Percentiles rank a stretch among this genome's conserved stretches.
Conservation (phyloP, 2,113 vertebrate genomes). For the Rattus norvegicus region GRCr8 NC_086022.1:80566501-80567000, state of each 20-base stretch:
- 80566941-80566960: slow-evolving; percentile 33
- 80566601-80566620: neutral
- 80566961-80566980: neutral
- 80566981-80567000: slow-evolving; percentile 19
- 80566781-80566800: slow-evolving; percentile 98
- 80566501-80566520: neutral
- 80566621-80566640: slow-evolving; percentile 3
- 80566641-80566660: slow-evolving; percentile 34
- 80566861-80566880: neutral
- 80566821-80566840: slow-evolving; percentile 97
- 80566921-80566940: slow-evolving; percentile 47
- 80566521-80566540: slow-evolving; percentile 21
- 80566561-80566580: neutral
- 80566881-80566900: slow-evolving; percentile 48
- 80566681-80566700: slow-evolving; percentile 27
- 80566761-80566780: slow-evolving; percentile 93
- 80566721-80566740: slow-evolving; percentile 63
- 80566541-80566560: neutral
- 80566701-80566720: slow-evolving; percentile 55
- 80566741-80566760: slow-evolving; percentile 92
- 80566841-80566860: slow-evolving; percentile 88
- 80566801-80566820: slow-evolving; percentile 99
- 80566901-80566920: slow-evolving; percentile 61
- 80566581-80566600: neutral
- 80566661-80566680: neutral